These are phyloP conservation scores for Lateolabrax maculatus DNA, from an alignment of 2,797 vertebrate genomes.

Conservation along the genomic window DNA sequence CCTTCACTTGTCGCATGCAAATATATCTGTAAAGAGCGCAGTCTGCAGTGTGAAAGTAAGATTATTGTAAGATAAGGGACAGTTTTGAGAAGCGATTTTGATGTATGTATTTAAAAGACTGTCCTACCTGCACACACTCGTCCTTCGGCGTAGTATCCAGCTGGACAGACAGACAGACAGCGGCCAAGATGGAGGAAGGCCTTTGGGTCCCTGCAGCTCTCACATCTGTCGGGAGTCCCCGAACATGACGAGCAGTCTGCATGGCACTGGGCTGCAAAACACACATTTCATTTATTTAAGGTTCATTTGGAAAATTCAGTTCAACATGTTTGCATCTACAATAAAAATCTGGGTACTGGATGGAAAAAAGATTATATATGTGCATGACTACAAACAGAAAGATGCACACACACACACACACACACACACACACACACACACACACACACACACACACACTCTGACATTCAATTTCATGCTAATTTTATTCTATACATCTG, in stretches of 20 bases:
- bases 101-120: background rate
- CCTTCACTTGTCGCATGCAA: no score
- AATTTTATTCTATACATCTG: background rate
- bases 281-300: conserved; percentile 1
- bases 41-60: background rate
- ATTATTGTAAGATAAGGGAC: background rate
- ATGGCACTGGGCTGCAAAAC: conserved; percentile 87
- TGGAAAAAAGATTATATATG: background rate
- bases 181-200: conserved; percentile 85
- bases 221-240: conserved; percentile 86
- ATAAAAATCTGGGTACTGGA: no score
- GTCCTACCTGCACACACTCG: conserved; percentile 88
- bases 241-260: conserved; percentile 91
- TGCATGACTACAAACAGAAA: background rate
- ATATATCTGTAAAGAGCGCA: background rate
- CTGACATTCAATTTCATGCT: conserved; percentile 23
- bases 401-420: conserved; percentile 20
- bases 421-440: conserved; percentile 5
- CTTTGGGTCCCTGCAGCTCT: conserved; percentile 87
- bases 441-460: conserved; percentile 2
- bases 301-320: background rate
- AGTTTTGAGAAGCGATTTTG: background rate
- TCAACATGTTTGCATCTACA: background rate
- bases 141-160: conserved; percentile 86
- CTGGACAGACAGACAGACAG: conserved; percentile 88